Evolutionary conservation across 2,888 invertebrate species (phyloP).

Genomic region (Molanna angustata): DNA sequence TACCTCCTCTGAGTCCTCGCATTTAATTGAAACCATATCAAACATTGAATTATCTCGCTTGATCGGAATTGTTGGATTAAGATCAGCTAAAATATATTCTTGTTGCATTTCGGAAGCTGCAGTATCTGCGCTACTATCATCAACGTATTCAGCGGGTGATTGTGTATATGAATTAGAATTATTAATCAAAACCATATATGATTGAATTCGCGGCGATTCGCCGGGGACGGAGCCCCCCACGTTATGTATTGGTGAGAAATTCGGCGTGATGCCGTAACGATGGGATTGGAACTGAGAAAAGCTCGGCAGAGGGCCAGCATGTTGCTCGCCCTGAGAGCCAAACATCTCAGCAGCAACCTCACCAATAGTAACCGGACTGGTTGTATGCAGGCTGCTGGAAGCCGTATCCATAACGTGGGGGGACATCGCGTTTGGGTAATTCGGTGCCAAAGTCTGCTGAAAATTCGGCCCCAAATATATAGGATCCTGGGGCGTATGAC

Average conservation of each 20-base stretch:
- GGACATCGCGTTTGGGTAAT: constrained; percentile 83
- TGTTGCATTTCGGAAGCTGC: constrained; percentile 9
- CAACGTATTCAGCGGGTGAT: constrained; percentile 12
- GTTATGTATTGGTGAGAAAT: constrained; percentile 63
- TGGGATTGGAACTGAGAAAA: constrained; percentile 63
- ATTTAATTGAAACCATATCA: constrained; percentile 21
- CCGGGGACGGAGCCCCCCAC: constrained; percentile 72
- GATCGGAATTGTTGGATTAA: constrained; percentile 7
- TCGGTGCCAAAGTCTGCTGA: constrained; percentile 61
- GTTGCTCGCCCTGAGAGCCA: constrained; percentile 50
- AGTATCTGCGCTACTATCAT: constrained; percentile 23
- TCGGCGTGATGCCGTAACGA: constrained; percentile 57
- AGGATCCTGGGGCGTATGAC: constrained; percentile 57
- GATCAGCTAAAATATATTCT: constrained; percentile 8
- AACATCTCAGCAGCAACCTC: constrained; percentile 54
- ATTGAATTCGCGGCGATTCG: constrained; percentile 52
- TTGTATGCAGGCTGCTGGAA: constrained; percentile 65
- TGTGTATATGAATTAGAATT: constrained; percentile 33
- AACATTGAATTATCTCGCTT: constrained; percentile 5
- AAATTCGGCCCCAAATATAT: constrained; percentile 60
- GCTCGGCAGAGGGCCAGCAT: constrained; percentile 59
- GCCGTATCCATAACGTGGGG: constrained; percentile 79
- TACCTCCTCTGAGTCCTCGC: constrained; percentile 34
- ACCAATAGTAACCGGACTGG: constrained; percentile 84
- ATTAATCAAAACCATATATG: constrained; percentile 50